Evolutionary conservation across 2,113 vertebrate species (phyloP).

Genomic region (Ictalurus punctatus): DNA sequence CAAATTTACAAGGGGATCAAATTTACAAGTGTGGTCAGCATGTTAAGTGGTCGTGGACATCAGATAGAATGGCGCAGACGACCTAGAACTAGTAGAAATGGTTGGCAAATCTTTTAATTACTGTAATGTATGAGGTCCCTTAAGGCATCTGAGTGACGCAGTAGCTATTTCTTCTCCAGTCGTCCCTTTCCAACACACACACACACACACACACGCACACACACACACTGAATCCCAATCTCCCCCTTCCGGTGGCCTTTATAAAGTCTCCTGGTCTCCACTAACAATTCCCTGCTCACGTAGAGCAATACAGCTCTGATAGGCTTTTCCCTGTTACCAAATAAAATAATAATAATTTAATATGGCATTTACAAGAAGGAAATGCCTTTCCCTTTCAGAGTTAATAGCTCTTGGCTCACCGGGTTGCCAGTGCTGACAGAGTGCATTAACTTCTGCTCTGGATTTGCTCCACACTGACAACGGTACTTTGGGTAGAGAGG

Average conservation of each 20-base stretch:
- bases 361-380: conserved; percentile 83
- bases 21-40: conserved; percentile 13
- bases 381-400: conserved; percentile 79
- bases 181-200: background rate
- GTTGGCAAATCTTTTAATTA: background rate
- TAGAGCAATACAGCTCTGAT: conserved; percentile 69
- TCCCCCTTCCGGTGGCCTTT: conserved; percentile 63
- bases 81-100: background rate
- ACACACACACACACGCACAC: background rate
- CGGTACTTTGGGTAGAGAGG: conserved; percentile 65
- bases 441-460: conserved; percentile 75
- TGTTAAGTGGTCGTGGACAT: background rate
- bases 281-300: conserved; percentile 67
- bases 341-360: conserved; percentile 83
- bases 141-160: conserved; percentile 19
- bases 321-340: conserved; percentile 77
- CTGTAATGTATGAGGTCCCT: conserved; percentile 11
- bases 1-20: background rate
- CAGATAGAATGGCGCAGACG: background rate
- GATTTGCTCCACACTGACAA: conserved; percentile 68
- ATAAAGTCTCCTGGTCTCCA: conserved; percentile 59
- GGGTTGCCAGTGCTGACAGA: conserved; percentile 75
- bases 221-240: background rate
- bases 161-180: background rate
- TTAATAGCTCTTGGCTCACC: conserved; percentile 77